Evolutionary conservation across 2,797 vertebrate genomes (phyloP).

Genomic region (Protonibea diacanthus): DNA sequence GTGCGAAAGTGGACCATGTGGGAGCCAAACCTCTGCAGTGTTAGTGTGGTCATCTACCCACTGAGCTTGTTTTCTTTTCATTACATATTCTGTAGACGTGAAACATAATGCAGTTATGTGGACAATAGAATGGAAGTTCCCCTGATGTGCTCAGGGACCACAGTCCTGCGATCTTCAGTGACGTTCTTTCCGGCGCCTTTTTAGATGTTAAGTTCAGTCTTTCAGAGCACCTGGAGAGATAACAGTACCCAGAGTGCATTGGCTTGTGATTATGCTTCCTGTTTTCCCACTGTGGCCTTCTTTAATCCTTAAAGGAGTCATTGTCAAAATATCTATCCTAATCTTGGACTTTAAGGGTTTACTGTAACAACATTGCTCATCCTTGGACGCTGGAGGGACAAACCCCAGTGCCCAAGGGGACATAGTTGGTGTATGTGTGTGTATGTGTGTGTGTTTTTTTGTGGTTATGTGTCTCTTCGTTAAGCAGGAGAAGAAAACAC

Average conservation of each 20-base stretch:
- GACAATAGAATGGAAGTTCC: slow-evolving; percentile 82
- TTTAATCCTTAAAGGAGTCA: slow-evolving; percentile 64
- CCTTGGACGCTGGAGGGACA: slow-evolving; percentile 59
- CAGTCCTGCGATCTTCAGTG: slow-evolving; percentile 42
- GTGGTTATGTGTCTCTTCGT: slow-evolving; percentile 72
- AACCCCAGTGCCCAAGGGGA: slow-evolving; percentile 54
- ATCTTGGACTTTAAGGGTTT: slow-evolving; percentile 62
- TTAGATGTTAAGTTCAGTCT: slow-evolving; percentile 62
- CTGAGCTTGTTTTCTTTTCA: slow-evolving; percentile 58
- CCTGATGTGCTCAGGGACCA: slow-evolving; percentile 71
- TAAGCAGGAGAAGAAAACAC: slow-evolving; percentile 74
- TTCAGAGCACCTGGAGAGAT: slow-evolving; percentile 79
- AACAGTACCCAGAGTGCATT: slow-evolving; percentile 65
- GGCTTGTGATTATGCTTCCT: slow-evolving; percentile 72
- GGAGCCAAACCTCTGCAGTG: slow-evolving; percentile 7
- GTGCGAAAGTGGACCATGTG: neutral
- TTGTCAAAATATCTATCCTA: slow-evolving; percentile 55
- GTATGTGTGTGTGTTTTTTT: slow-evolving; percentile 46
- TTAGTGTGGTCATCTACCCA: slow-evolving; percentile 27
- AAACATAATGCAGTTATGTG: slow-evolving; percentile 63
- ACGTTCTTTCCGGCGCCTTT: slow-evolving; percentile 61
- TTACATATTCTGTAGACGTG: slow-evolving; percentile 54
- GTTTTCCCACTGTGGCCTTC: slow-evolving; percentile 61
- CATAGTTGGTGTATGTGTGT: slow-evolving; percentile 31
- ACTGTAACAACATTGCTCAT: slow-evolving; percentile 72